Conservation (phyloP, 2,888 invertebrate species). For the Galeruca laticollis region DNA sequence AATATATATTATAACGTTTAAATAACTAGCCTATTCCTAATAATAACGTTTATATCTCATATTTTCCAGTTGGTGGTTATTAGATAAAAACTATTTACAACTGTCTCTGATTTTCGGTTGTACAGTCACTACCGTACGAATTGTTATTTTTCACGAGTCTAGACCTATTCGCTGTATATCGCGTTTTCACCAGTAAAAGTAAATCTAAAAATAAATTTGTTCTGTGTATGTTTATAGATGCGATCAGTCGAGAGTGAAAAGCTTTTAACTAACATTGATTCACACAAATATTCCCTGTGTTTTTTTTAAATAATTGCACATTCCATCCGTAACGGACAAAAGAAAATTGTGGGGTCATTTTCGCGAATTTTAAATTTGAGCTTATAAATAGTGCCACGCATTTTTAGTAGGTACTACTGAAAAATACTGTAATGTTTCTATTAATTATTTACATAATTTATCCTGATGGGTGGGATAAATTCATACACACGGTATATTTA, state of each 20-base stretch:
- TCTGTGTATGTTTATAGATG: conserved; percentile 15
- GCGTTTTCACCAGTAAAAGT: conserved; percentile 9
- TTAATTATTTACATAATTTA: no score
- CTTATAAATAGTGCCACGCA: no score
- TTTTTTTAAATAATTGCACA: background rate
- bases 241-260: conserved; percentile 17
- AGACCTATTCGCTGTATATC: conserved; percentile 4
- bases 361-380: no score
- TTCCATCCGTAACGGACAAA: background rate
- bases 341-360: background rate
- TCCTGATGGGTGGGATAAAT: no score
- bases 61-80: no score
- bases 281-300: background rate
- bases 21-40: no score
- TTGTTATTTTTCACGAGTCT: conserved; percentile 8
- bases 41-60: no score
- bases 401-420: no score
- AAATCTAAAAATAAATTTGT: conserved; percentile 21
- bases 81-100: no score
- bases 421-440: no score
- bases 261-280: conserved; percentile 15
- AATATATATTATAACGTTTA: no score
- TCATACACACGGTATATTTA: no score
- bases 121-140: background rate
- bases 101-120: background rate